phyloP scores from a whole-genome alignment of 2,888 invertebrate species.

The Augiades crinisus region DNA sequence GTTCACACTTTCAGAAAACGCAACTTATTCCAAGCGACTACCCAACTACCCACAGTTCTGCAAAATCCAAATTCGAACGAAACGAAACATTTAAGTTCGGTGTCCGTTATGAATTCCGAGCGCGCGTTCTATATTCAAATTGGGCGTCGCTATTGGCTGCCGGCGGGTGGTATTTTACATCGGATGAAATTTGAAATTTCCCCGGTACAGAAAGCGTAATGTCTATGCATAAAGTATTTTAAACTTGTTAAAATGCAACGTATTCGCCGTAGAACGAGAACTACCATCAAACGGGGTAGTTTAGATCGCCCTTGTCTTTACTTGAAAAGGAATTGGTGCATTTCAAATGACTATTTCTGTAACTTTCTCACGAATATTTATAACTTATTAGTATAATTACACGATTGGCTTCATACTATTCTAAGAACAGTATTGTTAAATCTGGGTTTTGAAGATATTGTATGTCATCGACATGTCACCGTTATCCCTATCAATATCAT shows the following conservation, averaged over 20 bases:
- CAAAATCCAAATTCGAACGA: constrained; percentile 35
- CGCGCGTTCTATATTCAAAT: constrained; percentile 79
- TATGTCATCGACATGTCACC: too few relatives aligned
- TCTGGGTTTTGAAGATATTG: too few relatives aligned
- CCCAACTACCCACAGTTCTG: constrained; percentile 15
- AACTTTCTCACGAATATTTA: too few relatives aligned
- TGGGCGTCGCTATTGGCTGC: constrained; percentile 48
- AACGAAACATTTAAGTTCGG: constrained; percentile 60
- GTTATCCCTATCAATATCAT: too few relatives aligned
- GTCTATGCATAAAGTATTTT: constrained; percentile 80
- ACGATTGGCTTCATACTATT: too few relatives aligned
- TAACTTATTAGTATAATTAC: too few relatives aligned
- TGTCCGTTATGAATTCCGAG: constrained; percentile 75
- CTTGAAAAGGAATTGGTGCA: constrained; percentile 47
- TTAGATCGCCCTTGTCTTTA: constrained; percentile 53
- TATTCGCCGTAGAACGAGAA: constrained; percentile 45
- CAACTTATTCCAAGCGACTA: constrained; percentile 19
- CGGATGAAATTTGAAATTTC: constrained; percentile 47
- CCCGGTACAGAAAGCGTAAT: constrained; percentile 60
- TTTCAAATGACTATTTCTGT: too few relatives aligned
- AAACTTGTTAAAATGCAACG: constrained; percentile 79
- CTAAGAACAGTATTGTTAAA: too few relatives aligned
- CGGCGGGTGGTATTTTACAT: constrained; percentile 52
- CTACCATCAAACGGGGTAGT: constrained; percentile 57
- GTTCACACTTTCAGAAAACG: not conserved